Evolutionary conservation across 2,113 vertebrate species (phyloP).

Genomic region (Paramormyrops kingsleyae): DNA sequence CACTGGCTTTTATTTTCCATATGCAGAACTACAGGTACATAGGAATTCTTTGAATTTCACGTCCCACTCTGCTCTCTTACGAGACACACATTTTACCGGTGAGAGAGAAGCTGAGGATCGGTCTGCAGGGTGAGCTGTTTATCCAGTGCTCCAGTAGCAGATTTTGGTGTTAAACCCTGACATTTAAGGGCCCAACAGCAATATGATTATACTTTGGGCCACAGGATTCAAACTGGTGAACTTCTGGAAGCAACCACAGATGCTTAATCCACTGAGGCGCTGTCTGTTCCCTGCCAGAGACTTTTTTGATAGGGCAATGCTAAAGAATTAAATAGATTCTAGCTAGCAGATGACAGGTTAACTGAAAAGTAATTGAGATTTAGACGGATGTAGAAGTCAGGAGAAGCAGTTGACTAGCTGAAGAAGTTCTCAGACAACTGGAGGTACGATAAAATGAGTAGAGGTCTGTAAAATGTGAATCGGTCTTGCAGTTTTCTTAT

Average conservation of each 20-base stretch:
- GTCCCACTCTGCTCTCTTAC: too few relatives aligned
- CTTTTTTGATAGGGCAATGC: background rate
- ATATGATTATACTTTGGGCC: background rate
- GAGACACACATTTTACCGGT: background rate
- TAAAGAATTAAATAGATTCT: background rate
- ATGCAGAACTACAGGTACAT: background rate
- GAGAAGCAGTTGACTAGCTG: background rate
- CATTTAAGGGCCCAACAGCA: background rate
- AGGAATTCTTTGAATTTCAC: background rate
- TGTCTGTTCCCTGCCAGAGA: background rate
- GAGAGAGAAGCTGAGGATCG: background rate
- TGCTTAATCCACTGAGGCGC: background rate
- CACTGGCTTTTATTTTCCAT: background rate
- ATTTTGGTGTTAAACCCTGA: background rate
- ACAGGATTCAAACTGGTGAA: background rate
- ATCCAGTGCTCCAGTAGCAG: background rate
- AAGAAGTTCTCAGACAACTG: background rate
- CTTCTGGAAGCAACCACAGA: background rate
- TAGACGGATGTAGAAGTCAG: background rate
- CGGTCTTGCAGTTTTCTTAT: background rate
- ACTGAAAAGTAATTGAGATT: background rate
- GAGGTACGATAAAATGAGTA: too few relatives aligned
- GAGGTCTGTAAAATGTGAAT: background rate
- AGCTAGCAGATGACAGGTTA: background rate
- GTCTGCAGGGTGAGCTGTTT: background rate